These are phyloP conservation scores for Oophaga sylvatica DNA, from an alignment of 2,797 vertebrate genomes.

Conservation along the genomic window DNA sequence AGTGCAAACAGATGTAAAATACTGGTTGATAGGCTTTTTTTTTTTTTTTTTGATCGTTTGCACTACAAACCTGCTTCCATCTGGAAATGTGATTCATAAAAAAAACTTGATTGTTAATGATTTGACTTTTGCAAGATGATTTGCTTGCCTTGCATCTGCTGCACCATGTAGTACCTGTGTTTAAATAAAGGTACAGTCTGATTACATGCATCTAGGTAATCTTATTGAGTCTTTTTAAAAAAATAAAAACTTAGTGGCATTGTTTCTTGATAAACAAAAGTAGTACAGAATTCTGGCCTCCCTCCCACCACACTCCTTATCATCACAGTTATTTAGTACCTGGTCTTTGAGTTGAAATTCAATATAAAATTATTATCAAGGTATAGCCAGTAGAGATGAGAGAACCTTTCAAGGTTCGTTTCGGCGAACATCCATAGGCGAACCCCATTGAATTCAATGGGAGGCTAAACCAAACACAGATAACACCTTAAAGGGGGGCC, in stretches of 20 bases:
- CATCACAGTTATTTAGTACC: not conserved
- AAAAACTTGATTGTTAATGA: constrained; percentile 62
- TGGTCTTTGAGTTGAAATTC: no score
- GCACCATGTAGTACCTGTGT: constrained; percentile 64
- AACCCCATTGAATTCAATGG: no score
- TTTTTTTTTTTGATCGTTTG: constrained; percentile 65
- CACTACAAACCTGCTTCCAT: constrained; percentile 71
- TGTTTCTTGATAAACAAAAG: not conserved
- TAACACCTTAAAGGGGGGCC: no score
- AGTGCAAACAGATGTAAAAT: constrained; percentile 61
- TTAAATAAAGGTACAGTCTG: constrained; percentile 70
- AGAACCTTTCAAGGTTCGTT: no score
- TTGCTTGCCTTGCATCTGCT: constrained; percentile 66
- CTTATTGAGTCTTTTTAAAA: not conserved
- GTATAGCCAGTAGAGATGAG: no score
- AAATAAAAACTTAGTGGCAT: not conserved
- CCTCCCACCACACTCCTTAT: not conserved
- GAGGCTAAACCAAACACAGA: no score
- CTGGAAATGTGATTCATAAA: constrained; percentile 67
- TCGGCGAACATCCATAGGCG: no score
- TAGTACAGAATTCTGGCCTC: not conserved
- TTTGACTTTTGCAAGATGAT: constrained; percentile 66
- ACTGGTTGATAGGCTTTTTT: constrained; percentile 45
- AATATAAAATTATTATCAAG: no score
- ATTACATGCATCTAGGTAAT: constrained; percentile 51